These are phyloP conservation scores for Drosophila limbata DNA, from an alignment of 2,888 invertebrate species.

Conservation along the genomic window DNA sequence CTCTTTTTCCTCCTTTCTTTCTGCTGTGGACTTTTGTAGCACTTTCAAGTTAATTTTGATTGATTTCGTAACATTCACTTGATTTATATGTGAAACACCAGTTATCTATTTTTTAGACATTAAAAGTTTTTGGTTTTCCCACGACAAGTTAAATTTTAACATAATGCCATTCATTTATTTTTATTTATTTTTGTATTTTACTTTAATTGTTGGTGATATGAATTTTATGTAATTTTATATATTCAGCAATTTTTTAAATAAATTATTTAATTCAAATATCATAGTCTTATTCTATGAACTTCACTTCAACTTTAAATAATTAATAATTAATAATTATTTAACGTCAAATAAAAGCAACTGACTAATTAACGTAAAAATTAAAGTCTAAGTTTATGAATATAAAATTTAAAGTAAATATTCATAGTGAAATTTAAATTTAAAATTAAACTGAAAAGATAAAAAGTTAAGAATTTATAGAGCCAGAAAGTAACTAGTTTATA, in stretches of 20 bases:
- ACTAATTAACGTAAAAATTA: too few species aligned
- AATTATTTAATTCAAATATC: too few species aligned
- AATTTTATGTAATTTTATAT: background rate
- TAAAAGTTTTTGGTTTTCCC: slow-evolving; percentile 23
- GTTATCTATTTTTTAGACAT: slow-evolving; percentile 11
- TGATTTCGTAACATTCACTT: slow-evolving; percentile 59
- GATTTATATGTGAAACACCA: slow-evolving; percentile 32
- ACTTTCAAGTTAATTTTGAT: slow-evolving; percentile 62
- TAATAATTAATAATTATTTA: too few species aligned
- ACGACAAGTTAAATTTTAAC: slow-evolving; percentile 13
- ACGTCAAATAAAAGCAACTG: too few species aligned
- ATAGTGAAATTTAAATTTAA: too few species aligned
- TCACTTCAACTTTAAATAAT: too few species aligned
- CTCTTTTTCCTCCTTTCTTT: background rate
- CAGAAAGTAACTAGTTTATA: background rate
- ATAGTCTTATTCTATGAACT: too few species aligned
- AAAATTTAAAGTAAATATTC: too few species aligned
- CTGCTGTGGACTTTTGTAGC: slow-evolving; percentile 22
- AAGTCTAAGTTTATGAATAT: too few species aligned
- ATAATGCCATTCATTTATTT: background rate
- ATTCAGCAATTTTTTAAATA: background rate
- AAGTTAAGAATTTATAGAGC: background rate
- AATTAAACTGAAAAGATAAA: too few species aligned
- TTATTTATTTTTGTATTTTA: too few species aligned
- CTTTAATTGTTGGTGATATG: background rate